These are phyloP conservation scores for Craterocephalus amniculus DNA, from an alignment of 2,797 vertebrate genomes.

Conservation along the genomic window DNA sequence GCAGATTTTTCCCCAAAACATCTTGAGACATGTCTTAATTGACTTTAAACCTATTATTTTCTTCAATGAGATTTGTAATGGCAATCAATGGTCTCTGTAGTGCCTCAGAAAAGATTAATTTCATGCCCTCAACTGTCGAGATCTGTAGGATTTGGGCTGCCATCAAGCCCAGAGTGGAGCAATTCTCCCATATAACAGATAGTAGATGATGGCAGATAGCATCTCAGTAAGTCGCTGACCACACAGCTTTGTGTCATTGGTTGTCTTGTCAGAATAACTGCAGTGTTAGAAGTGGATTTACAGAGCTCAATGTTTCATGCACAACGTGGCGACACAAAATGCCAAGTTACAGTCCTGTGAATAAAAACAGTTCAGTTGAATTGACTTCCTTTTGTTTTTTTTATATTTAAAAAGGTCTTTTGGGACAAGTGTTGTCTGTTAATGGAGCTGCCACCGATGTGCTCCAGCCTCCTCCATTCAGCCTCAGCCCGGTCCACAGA, in stretches of 20 bases:
- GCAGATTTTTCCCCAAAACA: background rate
- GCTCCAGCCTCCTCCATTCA: slow-evolving; percentile 43
- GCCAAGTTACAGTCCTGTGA: slow-evolving; percentile 28
- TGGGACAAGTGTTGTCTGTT: slow-evolving; percentile 53
- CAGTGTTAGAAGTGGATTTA: slow-evolving; percentile 26
- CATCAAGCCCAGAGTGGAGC: background rate
- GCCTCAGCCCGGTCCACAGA: slow-evolving; percentile 51
- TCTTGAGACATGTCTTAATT: slow-evolving; percentile 1
- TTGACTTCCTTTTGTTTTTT: slow-evolving; percentile 48
- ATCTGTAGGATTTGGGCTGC: background rate
- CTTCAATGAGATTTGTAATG: background rate
- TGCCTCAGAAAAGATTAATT: background rate
- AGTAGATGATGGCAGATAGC: slow-evolving; percentile 7
- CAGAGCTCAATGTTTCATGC: slow-evolving; percentile 39
- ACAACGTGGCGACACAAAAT: slow-evolving; percentile 26
- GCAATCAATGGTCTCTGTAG: background rate
- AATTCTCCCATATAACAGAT: slow-evolving; percentile 6
- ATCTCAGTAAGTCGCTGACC: slow-evolving; percentile 6
- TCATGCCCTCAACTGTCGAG: background rate
- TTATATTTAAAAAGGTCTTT: too few species aligned
- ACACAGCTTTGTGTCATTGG: slow-evolving; percentile 14
- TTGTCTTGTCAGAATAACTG: slow-evolving; percentile 25
- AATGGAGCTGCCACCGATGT: slow-evolving; percentile 57
- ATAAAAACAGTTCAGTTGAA: slow-evolving; percentile 56
- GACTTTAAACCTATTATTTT: background rate